Base-by-base conservation (phyloP, 2,113 vertebrate genomes). In the Synodontis membranacea region DNA sequence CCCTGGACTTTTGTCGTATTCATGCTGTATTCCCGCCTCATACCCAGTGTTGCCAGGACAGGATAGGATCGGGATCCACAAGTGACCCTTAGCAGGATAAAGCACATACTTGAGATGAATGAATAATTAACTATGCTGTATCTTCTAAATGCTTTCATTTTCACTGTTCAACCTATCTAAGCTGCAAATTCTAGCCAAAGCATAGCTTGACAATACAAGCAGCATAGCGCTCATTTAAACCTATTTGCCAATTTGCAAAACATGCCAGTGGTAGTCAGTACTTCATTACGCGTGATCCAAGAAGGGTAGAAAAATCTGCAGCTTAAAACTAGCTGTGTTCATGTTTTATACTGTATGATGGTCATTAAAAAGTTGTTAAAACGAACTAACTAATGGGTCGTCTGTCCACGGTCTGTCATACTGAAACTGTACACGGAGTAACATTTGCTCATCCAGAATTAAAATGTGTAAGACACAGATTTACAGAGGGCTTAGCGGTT, bases 201-300 rank as follows among this genome's bases (percentile, higher is more conserved):
- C 93, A 92, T 92, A 93, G 90, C 89, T 93, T 92, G 91, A 92
- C 94, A 93, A 93, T 92, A 94, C 93, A 94, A 95, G 95, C 94
- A 96, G 93, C 66, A 50, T 94, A 80, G 52, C 39, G 34, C 52
- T 80, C 11, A 58, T 39, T 58, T 15, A 42, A 83, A 52, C 54
- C n/a, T n/a, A n/a, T n/a, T n/a, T 28, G 74, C 42, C 75, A 58
- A 80, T 42, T 54, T 60, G 64, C 42, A 79, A 60, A 54, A 2
- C 84, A 86, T 74, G 54, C 75, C 84, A 85, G 58, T 37, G 42
- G 76, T 19, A 70, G 62, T 60, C 58, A 68, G 34, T 64, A 86
- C 48, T 58, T 44, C 66, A n/a, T 80, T 50, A 82, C 31, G 56
- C 70, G n/a, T 75, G 25, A 34, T 42, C 37, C 34, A 44, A 4